Percentiles rank a stretch among this genome's conserved stretches.
phyloP scores from a whole-genome alignment of 2,797 vertebrate species.

The Muraenolepis orangiensis region DNA sequence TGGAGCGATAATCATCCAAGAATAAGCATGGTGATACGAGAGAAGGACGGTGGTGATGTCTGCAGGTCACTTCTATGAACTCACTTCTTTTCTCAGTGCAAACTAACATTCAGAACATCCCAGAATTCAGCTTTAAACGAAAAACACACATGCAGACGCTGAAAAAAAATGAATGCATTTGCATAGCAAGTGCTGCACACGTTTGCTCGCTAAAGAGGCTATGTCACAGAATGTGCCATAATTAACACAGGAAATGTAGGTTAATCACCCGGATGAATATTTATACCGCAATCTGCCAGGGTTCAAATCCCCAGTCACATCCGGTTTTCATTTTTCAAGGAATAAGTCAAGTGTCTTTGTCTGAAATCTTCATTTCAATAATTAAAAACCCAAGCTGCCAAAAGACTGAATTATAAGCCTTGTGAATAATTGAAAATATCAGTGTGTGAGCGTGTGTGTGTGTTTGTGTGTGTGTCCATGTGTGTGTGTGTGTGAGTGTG shows the following conservation, averaged over 20 bases:
- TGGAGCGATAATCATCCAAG: not conserved
- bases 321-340: not conserved
- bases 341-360: constrained; percentile 7
- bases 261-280: constrained; percentile 17
- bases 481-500: constrained; percentile 1
- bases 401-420: constrained; percentile 3
- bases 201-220: not conserved
- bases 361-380: constrained; percentile 1
- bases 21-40: not conserved
- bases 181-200: not conserved
- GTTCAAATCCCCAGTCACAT: not conserved
- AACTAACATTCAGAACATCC: not conserved
- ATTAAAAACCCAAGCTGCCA: constrained; percentile 3
- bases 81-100: not conserved
- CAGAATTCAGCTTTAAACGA: not conserved
- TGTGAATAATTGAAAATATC: not conserved
- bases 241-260: constrained; percentile 5
- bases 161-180: not conserved
- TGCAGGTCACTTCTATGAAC: not conserved
- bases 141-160: not conserved
- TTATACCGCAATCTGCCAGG: constrained; percentile 7
- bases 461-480: not conserved
- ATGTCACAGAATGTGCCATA: not conserved
- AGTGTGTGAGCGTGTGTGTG: not conserved
- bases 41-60: not conserved